Base-by-base conservation (phyloP, 2,888 invertebrate species). In the Eilema sororculum region DNA sequence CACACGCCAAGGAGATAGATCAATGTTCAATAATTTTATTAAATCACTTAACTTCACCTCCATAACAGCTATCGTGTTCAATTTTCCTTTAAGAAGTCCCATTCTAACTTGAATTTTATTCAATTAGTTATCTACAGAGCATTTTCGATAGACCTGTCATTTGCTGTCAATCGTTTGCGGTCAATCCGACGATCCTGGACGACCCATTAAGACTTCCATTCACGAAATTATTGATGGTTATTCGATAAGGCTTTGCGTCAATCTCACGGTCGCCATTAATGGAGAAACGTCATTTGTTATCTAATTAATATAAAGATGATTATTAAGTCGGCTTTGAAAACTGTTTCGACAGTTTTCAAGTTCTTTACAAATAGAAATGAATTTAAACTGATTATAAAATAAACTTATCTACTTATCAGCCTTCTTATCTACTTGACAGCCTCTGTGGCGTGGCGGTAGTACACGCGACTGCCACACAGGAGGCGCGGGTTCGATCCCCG, bases 181-280 rank as follows among this genome's bases (percentile, higher is more conserved):
- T 65, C 64, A 30, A 65, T 56, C 30, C 22, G n/a, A 8, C 22
- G n/a, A n/a, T n/a, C n/a, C n/a, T n/a, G n/a, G n/a, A n/a, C 16
- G 16, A 65, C n/a, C 58, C 65, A 65, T 65, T 65, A 65, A 33
- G 22, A 62, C 52, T 28, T 20, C 37, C 37, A 41, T 37, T 37
- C 57, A 22, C 6, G 24, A 24, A 58, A n/a, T 46, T 52, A 33
- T 59, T 52, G 41, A 37, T 6, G 30, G 16, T 67, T 59, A 71
- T 67, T 64, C 33, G 58, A 71, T 71, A 64, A 71, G 59, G 59
- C 33, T 71, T 67, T 58, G 52, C 30, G 71, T 71, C 71, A 60
- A 59, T 71, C 71, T 70, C 9, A 24, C 52, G 20, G 20, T 24
- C 41, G 59, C 64, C 41, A 46, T 64, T 69, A 64, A 33, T 37